Percentiles rank a stretch among this genome's conserved stretches.
phyloP scores from a whole-genome alignment of 64 coral and sea anemone species.

The Stylophora pistillata region DNA sequence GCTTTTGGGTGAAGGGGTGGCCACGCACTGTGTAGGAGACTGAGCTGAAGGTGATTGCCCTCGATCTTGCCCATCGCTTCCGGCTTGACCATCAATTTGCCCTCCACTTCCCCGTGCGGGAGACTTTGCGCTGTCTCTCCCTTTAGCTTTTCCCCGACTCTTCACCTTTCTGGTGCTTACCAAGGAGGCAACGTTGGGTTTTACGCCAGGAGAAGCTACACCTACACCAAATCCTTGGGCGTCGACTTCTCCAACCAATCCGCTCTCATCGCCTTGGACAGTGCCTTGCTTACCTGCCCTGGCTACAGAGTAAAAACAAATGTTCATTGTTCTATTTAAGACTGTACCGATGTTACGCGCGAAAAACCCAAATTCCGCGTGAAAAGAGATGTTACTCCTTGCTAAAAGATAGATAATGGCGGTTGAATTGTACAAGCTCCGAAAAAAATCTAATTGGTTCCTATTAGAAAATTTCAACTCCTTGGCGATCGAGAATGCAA shows the following conservation, averaged over 20 bases:
- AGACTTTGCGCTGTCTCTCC: conserved; percentile 67
- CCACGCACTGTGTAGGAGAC: conserved; percentile 61
- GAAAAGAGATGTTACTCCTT: too few species aligned
- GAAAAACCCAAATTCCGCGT: too few species aligned
- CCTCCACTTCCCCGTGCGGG: conserved; percentile 41
- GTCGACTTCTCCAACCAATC: conserved; percentile 88
- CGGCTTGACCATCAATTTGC: conserved; percentile 12
- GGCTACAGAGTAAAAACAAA: neutral
- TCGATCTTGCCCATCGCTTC: conserved; percentile 54
- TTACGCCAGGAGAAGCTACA: conserved; percentile 55
- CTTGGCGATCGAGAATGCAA: too few species aligned
- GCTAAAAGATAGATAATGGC: too few species aligned
- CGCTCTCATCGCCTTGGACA: conserved; percentile 35
- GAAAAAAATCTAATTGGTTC: too few species aligned
- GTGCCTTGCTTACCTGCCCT: conserved; percentile 23
- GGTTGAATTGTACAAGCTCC: too few species aligned
- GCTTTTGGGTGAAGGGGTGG: conserved; percentile 77
- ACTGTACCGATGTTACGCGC: neutral
- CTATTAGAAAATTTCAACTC: too few species aligned
- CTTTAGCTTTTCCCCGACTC: conserved; percentile 72
- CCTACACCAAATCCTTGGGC: conserved; percentile 93
- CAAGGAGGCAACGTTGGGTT: conserved; percentile 72
- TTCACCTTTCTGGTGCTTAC: conserved; percentile 69
- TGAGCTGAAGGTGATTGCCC: conserved; percentile 56
- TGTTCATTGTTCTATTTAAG: neutral